A percentile compares a stretch with the other conserved stretches of the same genome.
Conservation (phyloP, 2,888 invertebrate species). For the Apodemia duryi region DNA sequence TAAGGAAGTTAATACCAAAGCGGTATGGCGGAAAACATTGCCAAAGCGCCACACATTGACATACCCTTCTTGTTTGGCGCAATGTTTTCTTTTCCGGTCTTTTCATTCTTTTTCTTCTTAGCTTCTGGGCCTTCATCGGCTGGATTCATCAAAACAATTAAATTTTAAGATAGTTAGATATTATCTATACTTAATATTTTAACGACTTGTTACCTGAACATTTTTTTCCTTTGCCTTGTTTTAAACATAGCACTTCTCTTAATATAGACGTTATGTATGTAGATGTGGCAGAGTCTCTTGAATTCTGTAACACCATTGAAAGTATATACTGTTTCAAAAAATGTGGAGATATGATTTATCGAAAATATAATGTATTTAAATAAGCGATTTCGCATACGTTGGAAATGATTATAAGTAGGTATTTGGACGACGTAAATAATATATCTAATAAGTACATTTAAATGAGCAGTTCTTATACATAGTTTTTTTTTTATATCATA, state of each 20-base stretch:
- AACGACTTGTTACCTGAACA: slow-evolving; percentile 51
- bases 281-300: slow-evolving; percentile 73
- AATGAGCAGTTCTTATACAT: too few relatives aligned
- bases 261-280: slow-evolving; percentile 79
- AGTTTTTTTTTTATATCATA: too few relatives aligned
- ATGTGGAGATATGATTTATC: too few relatives aligned
- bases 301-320: slow-evolving; percentile 58
- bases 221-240: slow-evolving; percentile 75
- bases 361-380: too few relatives aligned
- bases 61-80: slow-evolving; percentile 63
- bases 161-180: slow-evolving; percentile 17
- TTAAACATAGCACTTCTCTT: slow-evolving; percentile 80
- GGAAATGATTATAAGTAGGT: too few relatives aligned
- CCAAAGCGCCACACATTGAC: slow-evolving; percentile 41
- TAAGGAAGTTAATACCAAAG: slow-evolving; percentile 12
- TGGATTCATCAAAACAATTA: slow-evolving; percentile 34
- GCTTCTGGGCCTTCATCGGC: slow-evolving; percentile 51
- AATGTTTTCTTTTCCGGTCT: slow-evolving; percentile 65
- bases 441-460: too few relatives aligned
- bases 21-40: slow-evolving; percentile 24
- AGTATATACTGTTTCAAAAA: too few relatives aligned
- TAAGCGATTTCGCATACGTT: too few relatives aligned
- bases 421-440: too few relatives aligned
- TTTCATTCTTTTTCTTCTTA: slow-evolving; percentile 68
- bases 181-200: neutral